Percentiles rank a stretch among this genome's conserved stretches.
These are phyloP conservation scores for Empidonax traillii DNA, from an alignment of 2,113 vertebrate species.

Conservation along the genomic window DNA sequence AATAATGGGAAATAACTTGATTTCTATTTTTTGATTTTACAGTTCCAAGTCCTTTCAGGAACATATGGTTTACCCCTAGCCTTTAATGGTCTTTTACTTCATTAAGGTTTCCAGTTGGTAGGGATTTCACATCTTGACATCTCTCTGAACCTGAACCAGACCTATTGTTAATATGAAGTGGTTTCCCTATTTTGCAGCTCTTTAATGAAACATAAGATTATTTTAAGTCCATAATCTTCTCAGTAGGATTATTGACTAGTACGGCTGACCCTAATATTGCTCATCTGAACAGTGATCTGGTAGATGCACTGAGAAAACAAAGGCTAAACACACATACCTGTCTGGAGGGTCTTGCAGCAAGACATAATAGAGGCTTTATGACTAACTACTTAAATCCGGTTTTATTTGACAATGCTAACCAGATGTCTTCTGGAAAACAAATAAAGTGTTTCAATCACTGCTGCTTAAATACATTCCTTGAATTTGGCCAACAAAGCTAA, in stretches of 20 bases:
- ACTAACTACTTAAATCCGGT: conserved; percentile 53
- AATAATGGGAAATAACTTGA: background rate
- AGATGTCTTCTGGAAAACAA: conserved; percentile 61
- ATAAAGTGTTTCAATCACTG: conserved; percentile 41
- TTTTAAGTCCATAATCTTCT: conserved; percentile 60
- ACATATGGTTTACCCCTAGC: background rate
- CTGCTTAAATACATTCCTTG: conserved; percentile 54
- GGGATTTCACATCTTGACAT: conserved; percentile 23
- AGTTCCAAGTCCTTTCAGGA: background rate
- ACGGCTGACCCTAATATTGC: conserved; percentile 56
- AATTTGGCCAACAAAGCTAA: conserved; percentile 46
- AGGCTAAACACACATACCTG: conserved; percentile 21
- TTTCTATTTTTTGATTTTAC: conserved; percentile 2
- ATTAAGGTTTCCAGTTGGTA: background rate
- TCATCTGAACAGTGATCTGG: conserved; percentile 58
- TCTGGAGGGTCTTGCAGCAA: conserved; percentile 43
- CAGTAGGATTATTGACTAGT: conserved; percentile 46
- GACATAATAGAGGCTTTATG: conserved; percentile 42
- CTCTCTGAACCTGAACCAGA: background rate
- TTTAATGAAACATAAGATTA: conserved; percentile 65
- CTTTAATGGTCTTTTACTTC: conserved; percentile 12
- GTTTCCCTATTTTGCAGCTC: conserved; percentile 25
- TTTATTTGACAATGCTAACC: conserved; percentile 47
- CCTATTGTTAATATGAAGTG: conserved; percentile 22
- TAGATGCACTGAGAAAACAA: conserved; percentile 47